phyloP scores from a whole-genome alignment of 2,797 vertebrate genomes.

The Scyliorhinus canicula region DNA sequence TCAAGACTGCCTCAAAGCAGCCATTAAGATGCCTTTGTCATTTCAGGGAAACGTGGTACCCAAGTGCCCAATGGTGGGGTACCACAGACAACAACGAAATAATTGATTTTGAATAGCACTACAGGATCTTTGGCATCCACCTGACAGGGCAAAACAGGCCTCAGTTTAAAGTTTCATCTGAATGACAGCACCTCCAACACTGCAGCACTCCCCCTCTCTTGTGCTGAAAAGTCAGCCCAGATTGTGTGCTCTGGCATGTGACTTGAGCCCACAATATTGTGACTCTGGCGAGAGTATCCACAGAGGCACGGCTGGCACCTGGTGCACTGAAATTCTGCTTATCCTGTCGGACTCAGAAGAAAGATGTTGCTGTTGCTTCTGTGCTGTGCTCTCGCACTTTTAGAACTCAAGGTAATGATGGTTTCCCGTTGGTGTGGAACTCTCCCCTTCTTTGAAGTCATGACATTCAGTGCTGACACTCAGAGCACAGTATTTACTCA shows the following conservation, averaged over 20 bases:
- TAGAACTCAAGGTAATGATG: neutral
- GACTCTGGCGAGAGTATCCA: neutral
- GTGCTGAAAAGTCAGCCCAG: neutral
- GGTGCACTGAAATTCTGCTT: neutral
- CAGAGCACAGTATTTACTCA: neutral
- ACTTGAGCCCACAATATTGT: neutral
- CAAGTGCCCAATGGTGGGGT: neutral
- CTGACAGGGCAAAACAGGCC: neutral
- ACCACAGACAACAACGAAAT: neutral
- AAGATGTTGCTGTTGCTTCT: neutral
- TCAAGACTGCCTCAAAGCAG: neutral
- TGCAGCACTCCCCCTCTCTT: neutral
- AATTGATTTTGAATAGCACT: neutral
- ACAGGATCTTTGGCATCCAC: neutral
- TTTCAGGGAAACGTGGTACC: neutral
- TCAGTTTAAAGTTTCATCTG: neutral
- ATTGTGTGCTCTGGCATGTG: neutral
- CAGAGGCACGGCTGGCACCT: neutral
- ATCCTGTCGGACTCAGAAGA: neutral
- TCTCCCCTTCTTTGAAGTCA: neutral
- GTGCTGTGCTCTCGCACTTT: neutral
- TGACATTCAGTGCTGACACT: neutral
- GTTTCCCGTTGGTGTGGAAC: neutral
- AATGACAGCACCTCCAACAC: neutral
- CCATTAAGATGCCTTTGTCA: neutral